phyloP scores from a whole-genome alignment of 1,140 invertebrate genomes.

The Drosophila setifemur region DNA sequence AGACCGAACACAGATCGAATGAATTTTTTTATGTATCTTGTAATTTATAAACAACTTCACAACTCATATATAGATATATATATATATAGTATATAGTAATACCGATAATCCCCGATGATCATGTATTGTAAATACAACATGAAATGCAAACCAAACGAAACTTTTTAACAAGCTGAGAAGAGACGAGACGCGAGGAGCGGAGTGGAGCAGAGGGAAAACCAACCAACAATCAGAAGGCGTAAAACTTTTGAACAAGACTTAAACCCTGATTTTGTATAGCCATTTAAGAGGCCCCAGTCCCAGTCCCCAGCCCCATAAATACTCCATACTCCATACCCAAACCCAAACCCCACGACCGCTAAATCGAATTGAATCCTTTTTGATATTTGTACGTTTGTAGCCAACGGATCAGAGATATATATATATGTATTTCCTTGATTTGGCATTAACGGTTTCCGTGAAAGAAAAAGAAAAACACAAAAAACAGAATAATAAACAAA shows the following conservation, averaged over 20 bases:
- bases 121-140: conserved; percentile 55
- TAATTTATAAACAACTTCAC: conserved; percentile 50
- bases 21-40: conserved; percentile 49
- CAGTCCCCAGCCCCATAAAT: no score
- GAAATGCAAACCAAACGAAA: conserved; percentile 16
- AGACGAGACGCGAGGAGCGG: no score
- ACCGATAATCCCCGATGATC: conserved; percentile 28
- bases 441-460: conserved; percentile 23
- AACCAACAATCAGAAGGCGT: conserved; percentile 31
- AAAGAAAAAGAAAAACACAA: neutral
- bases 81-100: conserved; percentile 27
- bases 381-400: conserved; percentile 17
- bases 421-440: conserved; percentile 12
- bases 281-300: conserved; percentile 20
- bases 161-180: no score
- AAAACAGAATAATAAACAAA: neutral
- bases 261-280: conserved; percentile 37
- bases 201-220: neutral
- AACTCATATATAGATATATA: conserved; percentile 25
- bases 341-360: neutral
- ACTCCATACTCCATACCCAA: neutral
- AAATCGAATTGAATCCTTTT: conserved; percentile 26
- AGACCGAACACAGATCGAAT: conserved; percentile 7
- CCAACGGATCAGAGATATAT: neutral
- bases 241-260: conserved; percentile 52